Evolutionary conservation across 2,797 vertebrate species (phyloP).

Genomic region (Lates japonicus): DNA sequence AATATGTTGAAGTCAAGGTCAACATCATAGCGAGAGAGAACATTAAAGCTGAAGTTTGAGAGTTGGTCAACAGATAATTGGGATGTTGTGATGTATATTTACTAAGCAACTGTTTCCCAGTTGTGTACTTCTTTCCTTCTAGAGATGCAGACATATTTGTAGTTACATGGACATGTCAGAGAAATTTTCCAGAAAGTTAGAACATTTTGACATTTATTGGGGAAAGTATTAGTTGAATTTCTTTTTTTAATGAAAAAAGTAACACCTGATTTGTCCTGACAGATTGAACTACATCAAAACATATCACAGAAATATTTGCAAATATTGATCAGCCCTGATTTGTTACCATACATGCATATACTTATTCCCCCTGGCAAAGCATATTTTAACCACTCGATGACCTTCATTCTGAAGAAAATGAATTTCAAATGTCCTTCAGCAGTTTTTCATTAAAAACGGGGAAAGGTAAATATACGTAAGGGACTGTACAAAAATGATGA

Average conservation of each 20-base stretch:
- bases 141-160: not conserved
- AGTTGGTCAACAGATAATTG: not conserved
- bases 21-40: not conserved
- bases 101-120: not conserved
- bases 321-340: constrained; percentile 8
- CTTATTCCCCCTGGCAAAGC: constrained; percentile 15
- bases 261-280: not conserved
- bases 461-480: not conserved
- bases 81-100: not conserved
- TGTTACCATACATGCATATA: not conserved
- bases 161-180: not conserved
- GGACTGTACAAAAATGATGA: not conserved
- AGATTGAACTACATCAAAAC: not conserved
- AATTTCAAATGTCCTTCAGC: constrained; percentile 9
- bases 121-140: not conserved
- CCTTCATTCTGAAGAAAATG: constrained; percentile 23
- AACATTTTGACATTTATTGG: not conserved
- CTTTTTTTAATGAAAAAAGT: not conserved
- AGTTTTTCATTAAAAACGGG: constrained; percentile 5
- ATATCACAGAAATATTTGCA: constrained; percentile 21
- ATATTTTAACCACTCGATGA: constrained; percentile 35
- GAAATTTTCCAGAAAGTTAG: not conserved
- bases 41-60: not conserved
- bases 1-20: constrained; percentile 7
- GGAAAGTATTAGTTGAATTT: not conserved